A percentile compares a stretch with the other conserved stretches of the same genome.
phyloP scores from a whole-genome alignment of 2,797 vertebrate genomes.

The Anolis apletophallus region DNA sequence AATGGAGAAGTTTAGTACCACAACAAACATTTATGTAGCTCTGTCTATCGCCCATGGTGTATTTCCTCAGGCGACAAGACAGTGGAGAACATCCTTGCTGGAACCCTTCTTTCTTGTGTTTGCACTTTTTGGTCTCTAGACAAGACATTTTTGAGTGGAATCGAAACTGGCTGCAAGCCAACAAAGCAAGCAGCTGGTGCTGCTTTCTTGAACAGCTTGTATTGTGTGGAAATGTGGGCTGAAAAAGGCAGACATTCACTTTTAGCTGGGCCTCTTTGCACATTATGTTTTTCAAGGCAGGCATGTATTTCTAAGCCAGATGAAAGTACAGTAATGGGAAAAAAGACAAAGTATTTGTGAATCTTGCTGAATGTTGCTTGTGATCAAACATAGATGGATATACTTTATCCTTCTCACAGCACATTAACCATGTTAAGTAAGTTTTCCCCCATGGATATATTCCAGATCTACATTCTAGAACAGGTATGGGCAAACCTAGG shows the following conservation, averaged over 20 bases:
- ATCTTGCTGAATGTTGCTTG: slow-evolving; percentile 40
- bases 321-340: slow-evolving; percentile 2
- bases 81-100: neutral
- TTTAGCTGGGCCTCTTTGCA: neutral
- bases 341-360: neutral
- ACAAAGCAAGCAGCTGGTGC: slow-evolving; percentile 19
- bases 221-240: slow-evolving; percentile 9
- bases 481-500: too few relatives aligned
- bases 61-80: neutral
- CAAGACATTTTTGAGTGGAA: slow-evolving; percentile 24
- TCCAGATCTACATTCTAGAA: neutral
- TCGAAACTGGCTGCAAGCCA: slow-evolving; percentile 19
- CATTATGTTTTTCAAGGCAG: neutral
- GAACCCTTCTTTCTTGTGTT: slow-evolving; percentile 6
- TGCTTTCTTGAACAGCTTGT: slow-evolving; percentile 22
- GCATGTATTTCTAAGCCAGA: neutral
- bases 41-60: neutral
- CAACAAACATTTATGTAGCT: neutral
- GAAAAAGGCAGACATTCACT: slow-evolving; percentile 8
- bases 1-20: neutral
- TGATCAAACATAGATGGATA: slow-evolving; percentile 25
- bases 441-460: neutral
- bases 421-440: neutral
- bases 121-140: slow-evolving; percentile 21
- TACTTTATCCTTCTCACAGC: neutral